Base-by-base conservation (phyloP, 2,113 vertebrate genomes). In the Rhombomys opimus region DNA sequence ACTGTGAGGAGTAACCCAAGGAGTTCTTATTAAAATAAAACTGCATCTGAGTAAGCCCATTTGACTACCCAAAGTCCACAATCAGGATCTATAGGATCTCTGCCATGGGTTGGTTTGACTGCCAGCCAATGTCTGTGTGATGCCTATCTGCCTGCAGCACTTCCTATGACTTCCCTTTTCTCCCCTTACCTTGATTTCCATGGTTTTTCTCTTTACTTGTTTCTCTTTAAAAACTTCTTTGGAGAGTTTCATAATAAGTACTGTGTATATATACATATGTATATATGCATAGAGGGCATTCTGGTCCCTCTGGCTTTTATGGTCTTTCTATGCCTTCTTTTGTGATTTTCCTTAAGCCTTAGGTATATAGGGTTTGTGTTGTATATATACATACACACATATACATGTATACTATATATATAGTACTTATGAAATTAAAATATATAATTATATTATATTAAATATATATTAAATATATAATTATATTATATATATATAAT, bases 71-170 rank as follows among this genome's bases (percentile, higher is more conserved):
- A 6, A 82, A 46, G 22, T n/a, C 30, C 12, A 57, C 25, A 70
- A 0, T 41, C 11, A 1, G 17, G 35, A 68, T 7, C 22, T n/a
- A 23, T 0, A 54, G 35, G 18, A 23, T 90, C 32, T 67, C 50
- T 41, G 25, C 7, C 5, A 0, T 23, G 5, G 30, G 14, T 46
- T 85, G 38, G 32, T 0, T 38, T 17, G 65, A 76, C 35, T 10
- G 1, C 12, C 18, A 4, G 6, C 46, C 3, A 7, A 6, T 6
- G 30, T 25, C 10, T 20, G 5, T 2, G 5, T 1, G 2, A 2
- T 38, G 11, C 38, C 46, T 57, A 1, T n/a, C 54, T 27, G 18
- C 35, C 22, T 7, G 59, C 41, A 13, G 38, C 0, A 1, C 63
- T 50, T 6, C 22, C 68, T 50, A 23, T 25, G 61, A 9, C 32